Percentiles rank a stretch among this genome's conserved stretches.
These are phyloP conservation scores for Pitta sordida DNA, from an alignment of 2,113 vertebrate species.

Conservation along the genomic window DNA sequence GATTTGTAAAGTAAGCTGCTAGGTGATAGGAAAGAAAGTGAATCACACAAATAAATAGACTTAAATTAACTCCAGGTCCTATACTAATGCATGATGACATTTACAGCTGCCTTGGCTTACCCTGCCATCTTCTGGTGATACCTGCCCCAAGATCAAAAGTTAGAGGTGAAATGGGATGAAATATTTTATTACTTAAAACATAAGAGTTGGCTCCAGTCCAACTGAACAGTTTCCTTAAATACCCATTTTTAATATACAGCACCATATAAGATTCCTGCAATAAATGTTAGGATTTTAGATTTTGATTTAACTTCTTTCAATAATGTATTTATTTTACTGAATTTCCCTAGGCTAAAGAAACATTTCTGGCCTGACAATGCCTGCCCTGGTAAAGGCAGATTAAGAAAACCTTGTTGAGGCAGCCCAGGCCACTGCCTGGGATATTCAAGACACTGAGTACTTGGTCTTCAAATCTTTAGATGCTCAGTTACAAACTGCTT, in stretches of 20 bases:
- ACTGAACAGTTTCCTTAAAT: constrained; percentile 26
- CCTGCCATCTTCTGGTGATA: constrained; percentile 70
- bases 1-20: constrained; percentile 11
- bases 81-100: constrained; percentile 37
- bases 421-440: background rate
- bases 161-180: constrained; percentile 52
- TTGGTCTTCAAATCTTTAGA: background rate
- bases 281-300: background rate
- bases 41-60: constrained; percentile 36
- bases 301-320: constrained; percentile 18
- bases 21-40: constrained; percentile 29
- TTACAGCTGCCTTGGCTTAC: constrained; percentile 68
- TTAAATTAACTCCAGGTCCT: constrained; percentile 52
- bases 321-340: background rate
- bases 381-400: background rate
- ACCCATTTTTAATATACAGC: constrained; percentile 21
- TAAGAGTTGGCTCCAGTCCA: constrained; percentile 39
- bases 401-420: background rate
- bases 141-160: constrained; percentile 59
- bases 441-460: background rate
- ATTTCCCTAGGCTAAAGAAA: background rate
- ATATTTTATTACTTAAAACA: constrained; percentile 46
- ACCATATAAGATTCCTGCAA: background rate
- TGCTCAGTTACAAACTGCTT: background rate
- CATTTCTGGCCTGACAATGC: background rate